Evolutionary conservation across 1,140 invertebrate species (phyloP), one percentile per base, ranked within the genome.

Genomic region (Drosophila pectinifera): DNA sequence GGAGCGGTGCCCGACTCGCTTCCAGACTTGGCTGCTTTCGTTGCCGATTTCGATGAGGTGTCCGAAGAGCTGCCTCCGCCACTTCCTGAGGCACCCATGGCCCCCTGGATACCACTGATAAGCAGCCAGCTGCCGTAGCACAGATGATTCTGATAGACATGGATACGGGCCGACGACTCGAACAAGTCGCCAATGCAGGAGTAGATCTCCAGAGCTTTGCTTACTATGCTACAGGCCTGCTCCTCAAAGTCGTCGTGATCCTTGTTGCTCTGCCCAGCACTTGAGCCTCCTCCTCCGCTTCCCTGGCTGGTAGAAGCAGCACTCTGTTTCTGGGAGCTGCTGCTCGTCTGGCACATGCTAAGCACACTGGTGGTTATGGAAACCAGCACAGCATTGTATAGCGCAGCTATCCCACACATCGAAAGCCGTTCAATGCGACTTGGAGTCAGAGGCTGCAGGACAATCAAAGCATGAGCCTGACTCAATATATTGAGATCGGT

Each of bases 81-180:
- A 16, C 82, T 80, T 0, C 92, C 93, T 0, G 91, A 92, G 10
- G 93, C 93, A 1, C 92, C 93, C 31, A 94, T 93, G 2, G 94
- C 94, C 11, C 94, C 94, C 31, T 98, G 97, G n/a, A 98, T 93
- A 10, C 97, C 97, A 56, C 95, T 96, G 16, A 98, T 94, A 14
- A 98, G 91, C 24, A 98, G 93, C 97, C 97, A 98, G 0, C 96
- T 95, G 8, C 97, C 97, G 73, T 97, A 95, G 91, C 98, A 94
- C 46, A 98, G 93, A 86, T 98, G 95, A 93, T 98, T 98, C 93
- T 98, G 97, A 67, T 96, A 95, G 68, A 97, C 95, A 95, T 97
- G 91, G 13, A 97, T 96, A 74, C 97, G 94, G 1, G 97, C 97
- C 7, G 97, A 98, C 51, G 95, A 95, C 92, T 96, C 96, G 63